Evolutionary conservation across 2,888 invertebrate genomes (phyloP), one percentile per base, ranked within the genome.

Genomic region (Agrochola lota): DNA sequence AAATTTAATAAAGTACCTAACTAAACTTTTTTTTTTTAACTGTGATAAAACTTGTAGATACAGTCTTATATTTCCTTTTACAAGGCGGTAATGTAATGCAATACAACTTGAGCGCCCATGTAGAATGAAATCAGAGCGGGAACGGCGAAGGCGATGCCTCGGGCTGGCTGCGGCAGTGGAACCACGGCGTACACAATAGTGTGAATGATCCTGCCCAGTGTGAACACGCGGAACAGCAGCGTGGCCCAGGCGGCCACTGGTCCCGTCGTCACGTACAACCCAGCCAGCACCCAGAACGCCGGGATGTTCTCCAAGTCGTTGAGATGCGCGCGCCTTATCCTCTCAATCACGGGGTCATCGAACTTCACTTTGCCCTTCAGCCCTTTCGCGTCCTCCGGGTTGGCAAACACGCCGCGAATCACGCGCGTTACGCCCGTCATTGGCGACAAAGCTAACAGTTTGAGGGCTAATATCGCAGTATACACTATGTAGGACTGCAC

Each of bases 231-330:
- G 91, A 96, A 96, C 63, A 96, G 91, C 15, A 94, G 83, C 35
- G 91, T 92, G 7, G 96, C 95, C 93, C 92, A 94, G 30, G 91
- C 91, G 0, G 86, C 90, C 3, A 85, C 92, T 0, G 98, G 98
- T 0, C 95, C 95, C 0, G 97, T 98, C 46, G 97, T 94, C 77
- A 97, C 90, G 94, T 98, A 98, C 76, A 97, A 91, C 9, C 97
- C 96, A 9, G 97, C 97, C 52, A 97, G 92, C 23, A 97, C 88
- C 91, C 98, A 96, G 91, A 98, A 98, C 1, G 97, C 96, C 0
- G 97, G 96, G 74, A 98, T 98, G 92, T 98, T 98, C 93, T 98
- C 98, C 92, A 98, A 91, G 91, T 98, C 98, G 90, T 98, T 98
- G 87, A 97, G 95, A 91, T 98, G 98, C 20, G 98, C 98, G 90